These are phyloP conservation scores for Leptoclinus maculatus DNA, from an alignment of 2,797 vertebrate species.

Conservation along the genomic window DNA sequence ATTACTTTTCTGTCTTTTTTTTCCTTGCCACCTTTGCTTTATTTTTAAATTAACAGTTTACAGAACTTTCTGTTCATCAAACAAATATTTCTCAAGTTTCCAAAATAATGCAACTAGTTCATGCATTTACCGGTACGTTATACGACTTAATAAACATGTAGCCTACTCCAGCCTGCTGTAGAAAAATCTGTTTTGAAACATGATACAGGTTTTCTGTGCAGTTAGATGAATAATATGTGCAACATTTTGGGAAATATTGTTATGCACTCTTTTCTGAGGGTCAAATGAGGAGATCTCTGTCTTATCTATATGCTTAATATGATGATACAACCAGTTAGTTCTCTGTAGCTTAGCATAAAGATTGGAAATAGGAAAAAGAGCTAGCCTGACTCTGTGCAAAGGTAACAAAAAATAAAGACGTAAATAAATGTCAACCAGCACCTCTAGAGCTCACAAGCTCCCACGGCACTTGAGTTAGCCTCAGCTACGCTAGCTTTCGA, in stretches of 20 bases:
- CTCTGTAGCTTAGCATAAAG: not conserved
- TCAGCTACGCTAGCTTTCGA: not conserved
- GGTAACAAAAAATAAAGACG: not conserved
- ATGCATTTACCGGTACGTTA: not conserved
- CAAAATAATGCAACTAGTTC: not conserved
- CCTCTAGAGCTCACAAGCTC: not conserved
- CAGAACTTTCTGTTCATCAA: slow-evolving; percentile 12
- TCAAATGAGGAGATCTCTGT: not conserved
- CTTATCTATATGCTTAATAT: not conserved
- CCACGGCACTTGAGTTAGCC: not conserved
- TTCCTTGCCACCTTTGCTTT: not conserved
- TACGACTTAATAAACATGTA: not conserved
- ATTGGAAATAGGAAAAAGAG: not conserved
- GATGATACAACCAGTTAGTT: not conserved
- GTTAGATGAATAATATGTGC: not conserved
- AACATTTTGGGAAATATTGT: not conserved
- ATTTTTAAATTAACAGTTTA: slow-evolving; percentile 12
- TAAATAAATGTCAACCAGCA: not conserved
- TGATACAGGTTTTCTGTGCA: not conserved
- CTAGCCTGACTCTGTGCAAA: not conserved
- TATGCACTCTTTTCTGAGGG: not conserved
- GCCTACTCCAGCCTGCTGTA: not conserved
- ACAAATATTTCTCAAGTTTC: not conserved
- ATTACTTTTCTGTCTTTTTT: slow-evolving; percentile 32
- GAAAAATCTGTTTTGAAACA: not conserved